phyloP scores from a whole-genome alignment of 2,113 vertebrate genomes.

The Natator depressus region DNA sequence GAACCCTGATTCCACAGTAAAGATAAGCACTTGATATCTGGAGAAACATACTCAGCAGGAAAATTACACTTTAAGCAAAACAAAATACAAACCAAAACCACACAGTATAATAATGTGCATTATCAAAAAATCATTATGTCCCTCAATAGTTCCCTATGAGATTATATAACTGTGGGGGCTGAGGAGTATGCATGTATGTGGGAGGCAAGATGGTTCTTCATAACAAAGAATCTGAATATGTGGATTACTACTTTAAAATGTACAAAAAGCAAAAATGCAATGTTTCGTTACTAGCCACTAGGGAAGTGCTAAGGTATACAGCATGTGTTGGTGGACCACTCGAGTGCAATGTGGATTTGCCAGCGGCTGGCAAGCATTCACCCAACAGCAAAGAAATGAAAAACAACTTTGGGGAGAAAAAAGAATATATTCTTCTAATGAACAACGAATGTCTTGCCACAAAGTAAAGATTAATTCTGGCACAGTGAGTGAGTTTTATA shows the following conservation, averaged over 20 bases:
- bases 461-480: neutral
- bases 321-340: neutral
- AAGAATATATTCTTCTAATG: neutral
- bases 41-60: neutral
- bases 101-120: accelerated
- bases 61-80: neutral
- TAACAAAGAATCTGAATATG: neutral
- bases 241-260: neutral
- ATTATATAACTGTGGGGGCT: neutral
- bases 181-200: neutral
- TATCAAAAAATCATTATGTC: neutral
- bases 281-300: neutral
- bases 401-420: neutral
- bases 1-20: neutral
- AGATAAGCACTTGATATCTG: neutral
- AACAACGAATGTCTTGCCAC: neutral
- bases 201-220: neutral
- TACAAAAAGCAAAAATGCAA: neutral
- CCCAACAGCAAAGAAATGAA: neutral
- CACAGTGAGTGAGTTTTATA: neutral
- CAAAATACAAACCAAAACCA: neutral
- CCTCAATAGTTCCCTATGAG: neutral
- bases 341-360: accelerated
- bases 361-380: neutral
- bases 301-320: neutral